These are phyloP conservation scores for Melieria crassipennis DNA, from an alignment of 2,888 invertebrate genomes.

Conservation along the genomic window DNA sequence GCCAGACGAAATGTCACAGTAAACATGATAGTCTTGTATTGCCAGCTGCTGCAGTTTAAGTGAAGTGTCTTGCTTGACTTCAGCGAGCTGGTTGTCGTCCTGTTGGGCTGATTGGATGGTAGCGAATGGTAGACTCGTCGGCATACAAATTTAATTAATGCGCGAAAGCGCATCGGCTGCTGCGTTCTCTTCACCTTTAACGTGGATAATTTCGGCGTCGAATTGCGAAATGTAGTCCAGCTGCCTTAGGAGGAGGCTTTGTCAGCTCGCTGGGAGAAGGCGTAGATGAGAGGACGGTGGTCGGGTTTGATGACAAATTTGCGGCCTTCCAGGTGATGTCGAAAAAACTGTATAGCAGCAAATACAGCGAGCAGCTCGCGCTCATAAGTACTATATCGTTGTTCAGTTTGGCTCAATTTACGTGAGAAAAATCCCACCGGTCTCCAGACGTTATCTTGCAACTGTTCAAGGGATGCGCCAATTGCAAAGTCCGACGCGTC, in stretches of 20 bases:
- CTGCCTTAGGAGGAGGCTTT: too few species aligned
- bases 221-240: too few species aligned
- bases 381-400: conserved; percentile 8
- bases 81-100: conserved; percentile 17
- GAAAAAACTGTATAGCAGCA: conserved; percentile 11
- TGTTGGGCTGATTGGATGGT: conserved; percentile 27
- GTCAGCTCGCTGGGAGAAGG: neutral
- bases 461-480: neutral
- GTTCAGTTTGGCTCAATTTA: neutral
- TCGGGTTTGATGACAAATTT: conserved; percentile 19
- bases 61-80: neutral
- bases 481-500: conserved; percentile 15
- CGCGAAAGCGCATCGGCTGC: neutral
- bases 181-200: neutral
- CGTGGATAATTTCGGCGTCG: too few species aligned
- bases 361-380: neutral
- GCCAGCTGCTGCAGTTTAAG: neutral
- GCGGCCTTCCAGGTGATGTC: conserved; percentile 22
- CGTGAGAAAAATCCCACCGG: conserved; percentile 5
- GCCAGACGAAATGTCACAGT: conserved; percentile 11
- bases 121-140: neutral
- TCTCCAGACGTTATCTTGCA: neutral
- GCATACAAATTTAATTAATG: neutral
- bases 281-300: conserved; percentile 5
- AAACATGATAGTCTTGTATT: neutral